A percentile compares a stretch with the other conserved stretches of the same genome.
Conservation (phyloP, 2,888 invertebrate genomes). For the Melitaea athalia region DNA sequence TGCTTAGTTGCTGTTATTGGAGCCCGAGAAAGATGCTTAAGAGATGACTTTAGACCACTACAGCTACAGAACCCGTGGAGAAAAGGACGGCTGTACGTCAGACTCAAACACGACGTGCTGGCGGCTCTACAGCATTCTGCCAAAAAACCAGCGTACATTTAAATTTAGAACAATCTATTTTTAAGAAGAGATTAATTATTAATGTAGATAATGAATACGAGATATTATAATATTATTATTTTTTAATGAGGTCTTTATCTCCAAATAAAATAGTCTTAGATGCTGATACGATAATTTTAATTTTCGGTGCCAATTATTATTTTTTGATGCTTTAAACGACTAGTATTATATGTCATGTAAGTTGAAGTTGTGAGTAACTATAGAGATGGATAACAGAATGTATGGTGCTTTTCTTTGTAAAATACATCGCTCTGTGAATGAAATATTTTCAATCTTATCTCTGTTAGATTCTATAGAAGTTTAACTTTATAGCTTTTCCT, state of each 20-base stretch:
- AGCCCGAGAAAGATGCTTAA: slow-evolving; percentile 94
- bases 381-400: slow-evolving; percentile 63
- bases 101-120: slow-evolving; percentile 94
- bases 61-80: slow-evolving; percentile 98
- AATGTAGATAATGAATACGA: slow-evolving; percentile 20
- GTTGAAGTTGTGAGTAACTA: slow-evolving; percentile 71
- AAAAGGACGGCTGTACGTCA: slow-evolving; percentile 94
- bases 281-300: slow-evolving; percentile 49
- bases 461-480: slow-evolving; percentile 37
- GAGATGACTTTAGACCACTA: slow-evolving; percentile 96
- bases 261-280: slow-evolving; percentile 25
- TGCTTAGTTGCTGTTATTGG: slow-evolving; percentile 98
- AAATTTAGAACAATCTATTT: slow-evolving; percentile 46
- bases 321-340: slow-evolving; percentile 75
- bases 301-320: slow-evolving; percentile 73
- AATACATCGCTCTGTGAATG: slow-evolving; percentile 42
- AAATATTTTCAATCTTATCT: slow-evolving; percentile 28
- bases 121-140: slow-evolving; percentile 95
- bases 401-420: slow-evolving; percentile 70
- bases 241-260: slow-evolving; percentile 29
- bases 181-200: slow-evolving; percentile 29
- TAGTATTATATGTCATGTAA: slow-evolving; percentile 59
- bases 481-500: slow-evolving; percentile 46
- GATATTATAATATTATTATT: slow-evolving; percentile 19
- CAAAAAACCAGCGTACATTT: slow-evolving; percentile 87